Percentiles rank a stretch among this genome's conserved stretches.
phyloP scores from a whole-genome alignment of 2,888 invertebrate genomes.

The Lasioglossum lativentre region DNA sequence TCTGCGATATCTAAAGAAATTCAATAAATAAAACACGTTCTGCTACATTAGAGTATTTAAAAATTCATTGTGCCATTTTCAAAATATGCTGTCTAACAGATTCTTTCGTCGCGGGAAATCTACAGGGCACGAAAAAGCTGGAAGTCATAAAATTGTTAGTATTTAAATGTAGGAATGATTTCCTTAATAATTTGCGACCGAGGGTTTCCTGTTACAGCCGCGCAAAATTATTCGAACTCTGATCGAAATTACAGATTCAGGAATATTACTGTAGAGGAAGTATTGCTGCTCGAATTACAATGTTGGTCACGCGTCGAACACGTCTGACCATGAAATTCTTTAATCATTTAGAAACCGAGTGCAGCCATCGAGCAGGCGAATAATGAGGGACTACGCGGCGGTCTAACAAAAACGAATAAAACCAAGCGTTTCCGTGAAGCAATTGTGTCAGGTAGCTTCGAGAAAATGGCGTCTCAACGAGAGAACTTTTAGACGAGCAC shows the following conservation, averaged over 20 bases:
- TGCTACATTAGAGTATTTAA: background rate
- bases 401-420: background rate
- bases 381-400: background rate
- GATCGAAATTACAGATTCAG: background rate
- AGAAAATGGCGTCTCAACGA: constrained; percentile 27
- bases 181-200: background rate
- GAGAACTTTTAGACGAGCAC: constrained; percentile 27
- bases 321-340: constrained; percentile 29
- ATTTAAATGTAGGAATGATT: background rate
- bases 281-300: background rate
- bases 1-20: too few species aligned
- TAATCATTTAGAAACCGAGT: constrained; percentile 13
- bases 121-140: too few species aligned
- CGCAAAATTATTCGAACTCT: background rate
- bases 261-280: background rate
- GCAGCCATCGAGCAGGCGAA: background rate
- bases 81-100: too few species aligned
- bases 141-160: background rate
- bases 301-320: background rate
- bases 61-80: background rate
- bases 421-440: background rate
- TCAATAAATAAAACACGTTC: too few species aligned
- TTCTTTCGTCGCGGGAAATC: too few species aligned
- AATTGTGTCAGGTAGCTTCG: constrained; percentile 23
- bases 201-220: background rate